phyloP scores from a whole-genome alignment of 2,797 vertebrate genomes.

The Pipistrellus kuhlii region DNA sequence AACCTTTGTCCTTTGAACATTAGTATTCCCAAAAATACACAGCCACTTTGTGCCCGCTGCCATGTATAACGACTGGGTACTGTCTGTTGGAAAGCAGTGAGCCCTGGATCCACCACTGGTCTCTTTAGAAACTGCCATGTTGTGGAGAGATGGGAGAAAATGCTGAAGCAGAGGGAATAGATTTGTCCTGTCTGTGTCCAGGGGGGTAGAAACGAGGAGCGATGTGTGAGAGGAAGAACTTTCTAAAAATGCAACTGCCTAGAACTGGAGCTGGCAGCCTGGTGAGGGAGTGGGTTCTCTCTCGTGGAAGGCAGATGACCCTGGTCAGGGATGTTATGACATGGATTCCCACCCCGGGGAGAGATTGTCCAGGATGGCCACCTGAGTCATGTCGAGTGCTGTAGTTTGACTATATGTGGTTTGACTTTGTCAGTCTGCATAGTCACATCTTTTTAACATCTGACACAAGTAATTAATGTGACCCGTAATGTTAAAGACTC shows the following conservation, averaged over 20 bases:
- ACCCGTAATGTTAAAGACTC: conserved; percentile 43
- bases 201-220: not conserved
- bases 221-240: not conserved
- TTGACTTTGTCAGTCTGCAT: conserved; percentile 50
- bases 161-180: not conserved
- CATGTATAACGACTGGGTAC: conserved; percentile 14
- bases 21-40: conserved; percentile 25
- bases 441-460: conserved; percentile 25
- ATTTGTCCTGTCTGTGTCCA: not conserved
- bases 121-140: conserved; percentile 37
- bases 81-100: conserved; percentile 20
- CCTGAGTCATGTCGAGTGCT: not conserved
- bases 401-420: conserved; percentile 10
- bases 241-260: not conserved
- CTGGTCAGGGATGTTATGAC: not conserved
- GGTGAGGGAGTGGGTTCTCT: not conserved
- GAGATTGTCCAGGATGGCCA: not conserved
- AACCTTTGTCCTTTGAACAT: not conserved
- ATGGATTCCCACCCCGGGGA: not conserved
- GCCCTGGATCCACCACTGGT: not conserved
- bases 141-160: conserved; percentile 19
- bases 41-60: not conserved
- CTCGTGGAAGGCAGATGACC: not conserved
- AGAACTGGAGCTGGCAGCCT: not conserved
- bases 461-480: conserved; percentile 47